Evolutionary conservation across 2,113 vertebrate species (phyloP), one percentile per base, ranked within the genome.

Genomic region (Aspidoscelis tigris): DNA sequence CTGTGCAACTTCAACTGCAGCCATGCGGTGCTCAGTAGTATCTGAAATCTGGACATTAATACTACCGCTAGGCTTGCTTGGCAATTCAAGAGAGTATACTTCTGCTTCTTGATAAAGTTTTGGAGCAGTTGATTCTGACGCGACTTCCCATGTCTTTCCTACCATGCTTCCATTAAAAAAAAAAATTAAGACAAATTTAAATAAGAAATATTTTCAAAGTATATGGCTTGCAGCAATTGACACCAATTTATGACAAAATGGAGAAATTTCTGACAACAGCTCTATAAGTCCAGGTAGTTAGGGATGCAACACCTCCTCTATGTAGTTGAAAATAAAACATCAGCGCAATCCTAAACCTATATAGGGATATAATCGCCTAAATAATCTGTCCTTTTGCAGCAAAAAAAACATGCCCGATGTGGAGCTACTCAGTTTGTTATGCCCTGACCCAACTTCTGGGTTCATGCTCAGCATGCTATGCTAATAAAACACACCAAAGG

Each of bases 121-220:
- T n/a, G 85, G 9, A 87, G 74, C n/a, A 86, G 74, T 86, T 66
- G 90, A 80, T 7, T 88, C 22, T 66, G 14, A 61, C 50, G 77
- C 84, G 81, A 82, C 77, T 69, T 84, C 87, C 79, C 47, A 88
- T 87, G 77, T 71, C 26, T 64, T 77, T 66, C 47, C 84, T 33
- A 66, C 82, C 47, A 78, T 72, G 44, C 86, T 80, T 88, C 89
- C 86, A 87, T 58, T 89, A 88, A 94, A 96, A 88, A 88, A 88
- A 88, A 95, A 95, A 10, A 91, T 70, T 76, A 1, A 53, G 2
- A 43, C n/a, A 86, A 33, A 50, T 61, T 61, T 4, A 61, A 66
- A 80, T 47, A 73, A n/a, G 39, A n/a, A 78, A 75, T 41, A 12
- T 55, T 70, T 84, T 84, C 18, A 75, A 0, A 0, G 2, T n/a